phyloP scores from a whole-genome alignment of 1,140 invertebrate species.

The Drosophila bifasciata region DNA sequence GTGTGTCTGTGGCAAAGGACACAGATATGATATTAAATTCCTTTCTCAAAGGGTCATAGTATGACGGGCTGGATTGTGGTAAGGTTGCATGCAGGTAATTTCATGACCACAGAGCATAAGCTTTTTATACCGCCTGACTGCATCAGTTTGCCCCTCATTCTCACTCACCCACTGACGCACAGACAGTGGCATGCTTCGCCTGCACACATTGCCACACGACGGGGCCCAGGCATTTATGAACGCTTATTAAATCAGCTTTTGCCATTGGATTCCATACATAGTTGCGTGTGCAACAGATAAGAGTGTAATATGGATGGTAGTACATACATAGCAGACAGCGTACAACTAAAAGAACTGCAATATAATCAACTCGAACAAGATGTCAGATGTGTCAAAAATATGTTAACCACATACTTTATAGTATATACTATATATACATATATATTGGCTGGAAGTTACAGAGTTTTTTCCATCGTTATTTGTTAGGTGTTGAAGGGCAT shows the following conservation, averaged over 20 bases:
- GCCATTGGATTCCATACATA: slow-evolving; percentile 20
- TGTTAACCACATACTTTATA: too few relatives aligned
- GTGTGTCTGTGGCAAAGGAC: neutral
- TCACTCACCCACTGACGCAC: neutral
- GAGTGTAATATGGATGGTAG: neutral
- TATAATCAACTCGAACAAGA: too few relatives aligned
- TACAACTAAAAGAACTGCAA: too few relatives aligned
- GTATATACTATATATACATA: too few relatives aligned
- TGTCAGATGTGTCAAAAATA: too few relatives aligned
- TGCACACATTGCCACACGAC: too few relatives aligned
- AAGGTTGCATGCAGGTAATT: slow-evolving; percentile 20
- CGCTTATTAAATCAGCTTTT: slow-evolving; percentile 47
- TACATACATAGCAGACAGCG: too few relatives aligned
- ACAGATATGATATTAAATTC: slow-evolving; percentile 47
- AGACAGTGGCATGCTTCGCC: neutral
- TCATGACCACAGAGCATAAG: slow-evolving; percentile 47
- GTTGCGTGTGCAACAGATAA: slow-evolving; percentile 16
- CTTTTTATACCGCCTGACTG: slow-evolving; percentile 57
- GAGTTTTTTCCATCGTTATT: too few relatives aligned
- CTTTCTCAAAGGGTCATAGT: slow-evolving; percentile 22
- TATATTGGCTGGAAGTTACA: too few relatives aligned
- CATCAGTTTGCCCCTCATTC: slow-evolving; percentile 5
- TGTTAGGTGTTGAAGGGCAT: too few relatives aligned
- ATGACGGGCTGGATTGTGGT: neutral
- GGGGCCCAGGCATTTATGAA: neutral